A percentile compares a stretch with the other conserved stretches of the same genome.
Evolutionary conservation across 30 jellyfish, hydroid and myxozoan species (phyloP).

Genomic region (Chrysaora quinquecirrha): DNA sequence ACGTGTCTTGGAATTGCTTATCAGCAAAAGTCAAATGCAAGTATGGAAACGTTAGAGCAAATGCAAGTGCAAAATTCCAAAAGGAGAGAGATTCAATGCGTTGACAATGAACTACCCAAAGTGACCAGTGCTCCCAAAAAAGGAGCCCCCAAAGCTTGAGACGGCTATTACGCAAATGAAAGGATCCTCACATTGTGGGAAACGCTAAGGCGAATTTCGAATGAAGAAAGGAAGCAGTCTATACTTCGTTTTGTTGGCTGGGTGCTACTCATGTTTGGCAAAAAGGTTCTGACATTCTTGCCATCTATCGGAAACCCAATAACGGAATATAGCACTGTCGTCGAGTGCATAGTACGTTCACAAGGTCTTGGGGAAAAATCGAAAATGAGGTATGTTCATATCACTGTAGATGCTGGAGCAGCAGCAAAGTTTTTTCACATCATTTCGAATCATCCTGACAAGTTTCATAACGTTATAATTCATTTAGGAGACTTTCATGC

Average conservation of each 20-base stretch:
- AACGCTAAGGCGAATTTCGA: background rate
- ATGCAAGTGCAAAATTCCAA: too few species aligned
- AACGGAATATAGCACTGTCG: slow-evolving; percentile 5
- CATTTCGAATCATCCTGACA: too few species aligned
- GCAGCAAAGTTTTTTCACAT: too few species aligned
- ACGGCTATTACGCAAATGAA: slow-evolving; percentile 5
- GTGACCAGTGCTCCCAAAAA: slow-evolving; percentile 19
- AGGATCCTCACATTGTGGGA: background rate
- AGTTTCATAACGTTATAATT: too few species aligned
- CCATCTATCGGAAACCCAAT: slow-evolving; percentile 15
- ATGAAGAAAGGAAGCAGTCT: background rate
- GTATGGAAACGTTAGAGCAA: too few species aligned
- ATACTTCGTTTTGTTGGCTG: background rate
- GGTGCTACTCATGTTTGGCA: background rate
- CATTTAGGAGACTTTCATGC: too few species aligned
- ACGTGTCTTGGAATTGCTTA: too few species aligned
- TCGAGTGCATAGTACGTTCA: background rate
- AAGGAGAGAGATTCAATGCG: too few species aligned
- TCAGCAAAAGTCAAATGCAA: too few species aligned
- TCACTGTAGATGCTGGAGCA: slow-evolving; percentile 21
- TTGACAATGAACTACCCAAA: too few species aligned
- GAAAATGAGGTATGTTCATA: slow-evolving; percentile 3
- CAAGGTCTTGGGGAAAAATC: background rate
- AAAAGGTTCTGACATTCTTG: background rate
- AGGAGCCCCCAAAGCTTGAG: slow-evolving; percentile 35